Percentiles rank a stretch among this genome's conserved stretches.
These are phyloP conservation scores for Carettochelys insculpta DNA, from an alignment of 2,113 vertebrate species.

Conservation along the genomic window DNA sequence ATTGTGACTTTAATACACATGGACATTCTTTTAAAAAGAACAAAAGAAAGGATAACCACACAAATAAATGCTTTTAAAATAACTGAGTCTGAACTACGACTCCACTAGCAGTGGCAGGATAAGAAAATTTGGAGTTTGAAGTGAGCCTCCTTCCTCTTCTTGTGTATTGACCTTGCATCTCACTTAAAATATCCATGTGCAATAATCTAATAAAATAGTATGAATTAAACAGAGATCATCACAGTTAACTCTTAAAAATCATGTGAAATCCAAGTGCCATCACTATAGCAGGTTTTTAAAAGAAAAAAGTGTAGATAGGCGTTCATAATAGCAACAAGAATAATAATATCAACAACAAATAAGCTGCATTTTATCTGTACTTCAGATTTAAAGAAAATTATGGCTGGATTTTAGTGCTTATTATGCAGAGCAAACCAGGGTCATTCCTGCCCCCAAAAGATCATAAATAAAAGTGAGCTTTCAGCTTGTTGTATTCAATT, in stretches of 20 bases:
- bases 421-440: constrained; percentile 45
- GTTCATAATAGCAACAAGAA: constrained; percentile 63
- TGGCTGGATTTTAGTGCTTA: constrained; percentile 62
- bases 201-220: constrained; percentile 63
- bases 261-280: constrained; percentile 67
- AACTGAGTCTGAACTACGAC: not conserved
- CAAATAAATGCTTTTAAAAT: constrained; percentile 35
- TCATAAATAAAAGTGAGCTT: constrained; percentile 63
- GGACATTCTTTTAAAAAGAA: not conserved
- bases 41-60: constrained; percentile 26
- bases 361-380: constrained; percentile 54
- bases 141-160: constrained; percentile 48
- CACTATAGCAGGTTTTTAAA: constrained; percentile 61
- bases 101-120: not conserved
- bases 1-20: constrained; percentile 1
- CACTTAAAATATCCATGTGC: constrained; percentile 65
- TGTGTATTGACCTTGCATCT: constrained; percentile 61
- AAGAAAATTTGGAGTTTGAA: constrained; percentile 50
- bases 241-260: constrained; percentile 51
- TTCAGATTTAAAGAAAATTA: constrained; percentile 61
- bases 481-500: constrained; percentile 40
- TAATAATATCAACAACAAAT: constrained; percentile 19
- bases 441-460: constrained; percentile 48
- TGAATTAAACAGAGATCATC: constrained; percentile 58
- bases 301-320: constrained; percentile 64